Conservation (phyloP, 2,888 invertebrate species). For the Agrochola lota region DNA sequence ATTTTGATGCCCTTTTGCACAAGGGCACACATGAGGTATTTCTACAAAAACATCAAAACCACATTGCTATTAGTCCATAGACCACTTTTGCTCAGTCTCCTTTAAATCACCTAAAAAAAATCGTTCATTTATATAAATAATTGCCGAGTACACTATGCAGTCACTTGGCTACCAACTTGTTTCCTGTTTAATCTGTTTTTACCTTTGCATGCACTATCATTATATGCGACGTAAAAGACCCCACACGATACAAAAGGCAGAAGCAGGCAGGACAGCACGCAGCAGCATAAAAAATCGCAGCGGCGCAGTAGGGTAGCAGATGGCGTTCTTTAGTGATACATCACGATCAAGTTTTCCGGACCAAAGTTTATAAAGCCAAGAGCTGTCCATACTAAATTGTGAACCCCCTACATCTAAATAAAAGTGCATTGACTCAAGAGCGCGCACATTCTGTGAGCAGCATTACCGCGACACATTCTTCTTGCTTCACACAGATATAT, state of each 20-base stretch:
- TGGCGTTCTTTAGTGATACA: neutral
- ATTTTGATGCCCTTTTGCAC: too few relatives aligned
- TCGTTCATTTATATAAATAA: neutral
- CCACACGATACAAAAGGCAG: neutral
- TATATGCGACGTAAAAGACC: neutral
- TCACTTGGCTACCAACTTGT: neutral
- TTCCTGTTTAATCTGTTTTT: neutral
- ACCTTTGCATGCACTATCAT: neutral
- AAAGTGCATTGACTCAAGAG: slow-evolving; percentile 66
- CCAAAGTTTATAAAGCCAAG: neutral
- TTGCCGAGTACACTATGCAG: neutral
- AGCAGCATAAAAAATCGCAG: neutral
- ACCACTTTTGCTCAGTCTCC: too few relatives aligned
- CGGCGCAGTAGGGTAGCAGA: neutral
- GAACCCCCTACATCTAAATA: slow-evolving; percentile 49
- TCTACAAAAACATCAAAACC: too few relatives aligned
- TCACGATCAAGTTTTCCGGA: neutral
- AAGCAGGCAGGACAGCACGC: neutral
- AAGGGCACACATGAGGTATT: too few relatives aligned
- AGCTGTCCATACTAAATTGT: slow-evolving; percentile 17
- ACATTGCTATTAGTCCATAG: too few relatives aligned
- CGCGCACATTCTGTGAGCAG: slow-evolving; percentile 45
- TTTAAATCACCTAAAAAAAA: neutral
- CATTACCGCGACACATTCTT: slow-evolving; percentile 45
- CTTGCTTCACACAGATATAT: slow-evolving; percentile 44